Base-by-base conservation (phyloP, 2,797 vertebrate species). In the Psittacula echo region DNA sequence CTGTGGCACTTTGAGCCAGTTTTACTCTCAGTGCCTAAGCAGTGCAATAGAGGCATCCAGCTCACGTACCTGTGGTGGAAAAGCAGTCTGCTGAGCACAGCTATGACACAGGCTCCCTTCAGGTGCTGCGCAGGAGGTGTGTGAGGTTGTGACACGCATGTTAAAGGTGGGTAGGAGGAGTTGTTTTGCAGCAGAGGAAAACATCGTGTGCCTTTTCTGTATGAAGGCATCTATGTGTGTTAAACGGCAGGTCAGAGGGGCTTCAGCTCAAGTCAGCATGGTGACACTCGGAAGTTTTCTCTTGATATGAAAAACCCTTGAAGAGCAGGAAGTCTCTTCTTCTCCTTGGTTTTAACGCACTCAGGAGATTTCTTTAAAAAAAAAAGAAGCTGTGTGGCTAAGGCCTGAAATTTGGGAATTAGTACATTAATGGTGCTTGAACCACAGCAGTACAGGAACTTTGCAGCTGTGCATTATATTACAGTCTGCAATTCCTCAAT, bases 301-400 rank as follows among this genome's bases (percentile, higher is more conserved):
- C 10, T 41, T 68, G 6, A 4, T 24, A 4, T 7, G 6, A 50
- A 84, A 89, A 27, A 83, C 20, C 18, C 16, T 66, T 0, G 0
- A 72, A 81, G 32, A 81, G 30, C 26, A 65, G 18, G n/a, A 42
- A 2, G 0, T 26, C 1, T 60, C 10, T 24, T 24, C 85, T 92
- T 44, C 34, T 77, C 21, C 72, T 41, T 75, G 50, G 12, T 58
- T 91, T 85, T 83, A 75, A 20, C 15, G 26, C 30, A 37, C 29
- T 68, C 0, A 0, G 11, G 45, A 73, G 24, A 42, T 66, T 82
- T 10, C 13, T 65, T 62, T 3, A 54, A 20, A 22, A n/a, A 54
- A n/a, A 10, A 58, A 56, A n/a, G 20, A 1, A 32, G 19, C 21
- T 19, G 9, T 0, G 1, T 82, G 39, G 1, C 41, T 90, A 27